These are phyloP conservation scores for Beaufortia kweichowensis DNA, from an alignment of 2,113 vertebrate species.

Conservation along the genomic window DNA sequence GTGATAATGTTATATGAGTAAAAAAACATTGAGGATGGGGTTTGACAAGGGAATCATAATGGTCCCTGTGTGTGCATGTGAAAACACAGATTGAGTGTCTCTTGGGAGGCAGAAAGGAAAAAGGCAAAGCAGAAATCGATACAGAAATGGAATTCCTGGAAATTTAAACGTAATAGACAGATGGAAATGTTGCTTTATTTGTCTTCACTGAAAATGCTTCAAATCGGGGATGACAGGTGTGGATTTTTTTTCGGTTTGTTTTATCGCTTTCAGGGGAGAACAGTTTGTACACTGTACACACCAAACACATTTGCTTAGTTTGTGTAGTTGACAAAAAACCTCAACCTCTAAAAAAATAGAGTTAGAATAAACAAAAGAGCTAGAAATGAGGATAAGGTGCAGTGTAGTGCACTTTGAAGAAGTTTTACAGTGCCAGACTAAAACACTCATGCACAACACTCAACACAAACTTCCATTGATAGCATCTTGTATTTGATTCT, in stretches of 20 bases:
- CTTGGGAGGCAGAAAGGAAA: not conserved
- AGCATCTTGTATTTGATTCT: not conserved
- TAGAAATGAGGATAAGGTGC: not conserved
- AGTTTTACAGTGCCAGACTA: not conserved
- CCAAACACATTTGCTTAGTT: constrained; percentile 20
- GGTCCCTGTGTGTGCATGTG: not conserved
- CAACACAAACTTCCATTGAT: not conserved
- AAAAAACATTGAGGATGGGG: not conserved
- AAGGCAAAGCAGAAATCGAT: not conserved
- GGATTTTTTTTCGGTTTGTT: constrained; percentile 34
- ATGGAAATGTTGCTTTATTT: constrained; percentile 13
- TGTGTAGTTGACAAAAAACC: constrained; percentile 19
- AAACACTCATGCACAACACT: not conserved
- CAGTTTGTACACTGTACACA: constrained; percentile 1
- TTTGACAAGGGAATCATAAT: not conserved
- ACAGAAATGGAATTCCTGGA: constrained; percentile 4
- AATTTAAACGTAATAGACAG: not conserved
- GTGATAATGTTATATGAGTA: not conserved
- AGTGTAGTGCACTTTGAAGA: constrained; percentile 19
- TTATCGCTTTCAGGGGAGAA: not conserved
- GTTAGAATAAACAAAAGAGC: constrained; percentile 6
- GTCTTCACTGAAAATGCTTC: constrained; percentile 16
- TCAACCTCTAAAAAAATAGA: too few species aligned
- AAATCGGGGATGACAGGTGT: constrained; percentile 39
- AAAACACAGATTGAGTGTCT: not conserved